These are phyloP conservation scores for Ochlodes sylvanus DNA, from an alignment of 2,888 invertebrate genomes.

Conservation along the genomic window DNA sequence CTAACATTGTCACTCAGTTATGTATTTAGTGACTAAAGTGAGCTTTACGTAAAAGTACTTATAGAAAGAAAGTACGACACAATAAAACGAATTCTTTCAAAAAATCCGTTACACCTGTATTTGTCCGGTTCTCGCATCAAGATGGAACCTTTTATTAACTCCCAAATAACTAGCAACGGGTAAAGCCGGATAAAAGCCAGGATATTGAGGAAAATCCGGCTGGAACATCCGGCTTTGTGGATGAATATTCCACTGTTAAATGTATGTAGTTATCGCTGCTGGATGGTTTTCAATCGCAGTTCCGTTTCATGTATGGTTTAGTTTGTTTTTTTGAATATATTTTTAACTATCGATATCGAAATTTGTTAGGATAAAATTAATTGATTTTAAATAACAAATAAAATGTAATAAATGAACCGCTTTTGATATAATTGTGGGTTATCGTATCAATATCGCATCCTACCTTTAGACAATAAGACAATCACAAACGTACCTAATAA, in stretches of 20 bases:
- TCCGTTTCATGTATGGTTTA: neutral
- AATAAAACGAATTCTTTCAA: neutral
- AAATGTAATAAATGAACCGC: no score
- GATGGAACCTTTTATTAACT: constrained; percentile 30
- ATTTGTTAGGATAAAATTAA: no score
- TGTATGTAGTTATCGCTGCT: constrained; percentile 13
- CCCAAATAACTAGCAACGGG: constrained; percentile 23
- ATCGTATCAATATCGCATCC: no score
- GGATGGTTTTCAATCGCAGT: constrained; percentile 6
- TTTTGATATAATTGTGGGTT: no score
- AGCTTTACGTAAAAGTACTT: no score
- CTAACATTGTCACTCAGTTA: no score
- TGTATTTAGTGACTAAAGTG: no score
- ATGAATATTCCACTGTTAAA: constrained; percentile 27
- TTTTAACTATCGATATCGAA: no score
- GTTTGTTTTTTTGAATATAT: neutral
- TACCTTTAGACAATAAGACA: no score
- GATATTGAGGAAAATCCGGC: constrained; percentile 38
- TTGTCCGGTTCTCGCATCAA: constrained; percentile 14
- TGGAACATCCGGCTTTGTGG: constrained; percentile 25
- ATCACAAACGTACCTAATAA: no score
- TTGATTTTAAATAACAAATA: no score
- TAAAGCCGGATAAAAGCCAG: constrained; percentile 29
- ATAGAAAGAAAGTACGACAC: neutral
- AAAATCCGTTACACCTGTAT: constrained; percentile 25